These are phyloP conservation scores for Gymnocheta viridis DNA, from an alignment of 2,888 invertebrate genomes.

Conservation along the genomic window DNA sequence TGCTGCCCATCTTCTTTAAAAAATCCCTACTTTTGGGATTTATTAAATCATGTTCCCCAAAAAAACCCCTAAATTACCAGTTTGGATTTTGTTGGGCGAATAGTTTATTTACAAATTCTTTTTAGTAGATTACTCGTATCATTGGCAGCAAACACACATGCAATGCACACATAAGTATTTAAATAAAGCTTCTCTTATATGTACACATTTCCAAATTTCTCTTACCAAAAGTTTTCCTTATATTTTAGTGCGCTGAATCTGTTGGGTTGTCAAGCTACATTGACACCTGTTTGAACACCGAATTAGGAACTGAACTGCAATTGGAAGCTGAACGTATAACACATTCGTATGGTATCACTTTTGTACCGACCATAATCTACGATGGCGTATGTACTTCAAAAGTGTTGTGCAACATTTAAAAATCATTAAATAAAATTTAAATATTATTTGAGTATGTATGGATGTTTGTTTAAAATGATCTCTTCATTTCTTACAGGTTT, in stretches of 20 bases:
- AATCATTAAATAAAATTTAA: neutral
- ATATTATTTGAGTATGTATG: neutral
- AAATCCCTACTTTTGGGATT: too few relatives aligned
- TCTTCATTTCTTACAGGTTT: slow-evolving; percentile 76
- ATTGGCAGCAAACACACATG: too few relatives aligned
- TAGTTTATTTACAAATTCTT: too few relatives aligned
- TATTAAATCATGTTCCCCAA: too few relatives aligned
- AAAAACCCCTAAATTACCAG: too few relatives aligned
- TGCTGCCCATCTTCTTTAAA: too few relatives aligned
- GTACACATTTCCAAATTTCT: neutral
- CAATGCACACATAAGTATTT: too few relatives aligned
- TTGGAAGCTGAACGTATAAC: slow-evolving; percentile 83
- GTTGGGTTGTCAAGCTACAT: slow-evolving; percentile 81
- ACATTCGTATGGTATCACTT: slow-evolving; percentile 79
- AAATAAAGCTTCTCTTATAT: too few relatives aligned
- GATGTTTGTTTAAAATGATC: neutral
- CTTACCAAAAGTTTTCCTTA: neutral
- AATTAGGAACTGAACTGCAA: slow-evolving; percentile 82
- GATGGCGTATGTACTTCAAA: slow-evolving; percentile 81
- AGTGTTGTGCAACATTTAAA: neutral
- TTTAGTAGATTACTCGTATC: too few relatives aligned
- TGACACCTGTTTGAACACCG: slow-evolving; percentile 80
- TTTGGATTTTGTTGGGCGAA: too few relatives aligned
- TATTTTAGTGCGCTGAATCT: slow-evolving; percentile 81
- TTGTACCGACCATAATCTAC: slow-evolving; percentile 83